Evolutionary conservation across 1,140 invertebrate genomes (phyloP).

Genomic region (Chrysopa pallens): DNA sequence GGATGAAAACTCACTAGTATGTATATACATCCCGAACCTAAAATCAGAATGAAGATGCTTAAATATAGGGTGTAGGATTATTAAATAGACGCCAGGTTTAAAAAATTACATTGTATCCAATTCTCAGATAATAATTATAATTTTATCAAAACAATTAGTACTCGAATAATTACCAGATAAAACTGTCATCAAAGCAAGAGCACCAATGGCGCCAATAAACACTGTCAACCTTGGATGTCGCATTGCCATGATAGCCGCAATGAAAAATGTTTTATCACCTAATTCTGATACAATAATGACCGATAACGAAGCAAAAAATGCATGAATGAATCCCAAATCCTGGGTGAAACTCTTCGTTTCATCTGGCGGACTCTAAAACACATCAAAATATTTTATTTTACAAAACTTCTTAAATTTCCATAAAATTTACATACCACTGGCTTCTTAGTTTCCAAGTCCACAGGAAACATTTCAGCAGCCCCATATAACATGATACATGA

Average conservation of each 20-base stretch:
- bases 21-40: too few species aligned
- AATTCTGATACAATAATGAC: conserved; percentile 96
- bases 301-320: conserved; percentile 83
- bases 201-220: conserved; percentile 81
- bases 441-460: too few species aligned
- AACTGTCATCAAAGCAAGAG: conserved; percentile 88
- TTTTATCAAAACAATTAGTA: not conserved
- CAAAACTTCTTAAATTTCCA: not conserved
- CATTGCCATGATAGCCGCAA: conserved; percentile 99
- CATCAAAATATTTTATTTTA: too few species aligned
- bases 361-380: too few species aligned
- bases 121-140: not conserved
- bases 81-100: too few species aligned
- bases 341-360: not conserved
- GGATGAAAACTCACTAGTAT: too few species aligned
- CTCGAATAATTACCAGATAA: conserved; percentile 49
- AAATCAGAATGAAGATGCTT: too few species aligned
- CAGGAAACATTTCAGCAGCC: too few species aligned
- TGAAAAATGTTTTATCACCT: conserved; percentile 99
- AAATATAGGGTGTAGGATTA: too few species aligned
- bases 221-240: conserved; percentile 84
- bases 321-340: conserved; percentile 72
- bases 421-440: too few species aligned
- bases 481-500: too few species aligned
- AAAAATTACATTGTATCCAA: not conserved